Conservation (phyloP, 1,140 invertebrate species). For the roundworm (Caenorhabditis elegans) region DNA sequence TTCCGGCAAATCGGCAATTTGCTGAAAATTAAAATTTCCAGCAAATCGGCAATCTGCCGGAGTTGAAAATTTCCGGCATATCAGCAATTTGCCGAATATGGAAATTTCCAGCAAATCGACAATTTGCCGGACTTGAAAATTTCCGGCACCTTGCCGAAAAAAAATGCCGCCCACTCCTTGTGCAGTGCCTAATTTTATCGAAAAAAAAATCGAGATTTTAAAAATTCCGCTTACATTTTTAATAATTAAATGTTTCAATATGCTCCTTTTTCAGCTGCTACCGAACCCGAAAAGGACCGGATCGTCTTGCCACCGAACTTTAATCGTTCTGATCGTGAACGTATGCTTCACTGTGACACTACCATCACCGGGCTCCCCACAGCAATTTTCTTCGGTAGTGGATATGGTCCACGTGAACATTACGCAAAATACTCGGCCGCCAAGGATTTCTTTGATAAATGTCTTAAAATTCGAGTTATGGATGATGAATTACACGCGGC, state of each 20-base stretch:
- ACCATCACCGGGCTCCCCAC: not conserved
- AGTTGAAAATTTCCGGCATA: too few species aligned
- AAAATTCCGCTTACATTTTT: too few species aligned
- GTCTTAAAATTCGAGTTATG: not conserved
- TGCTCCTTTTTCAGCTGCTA: not conserved
- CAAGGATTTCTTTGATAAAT: constrained; percentile 10
- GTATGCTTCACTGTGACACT: constrained; percentile 20
- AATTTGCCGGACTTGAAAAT: too few species aligned
- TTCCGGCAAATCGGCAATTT: too few species aligned
- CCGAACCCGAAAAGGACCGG: not conserved
- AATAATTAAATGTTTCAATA: not conserved
- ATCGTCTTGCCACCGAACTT: not conserved
- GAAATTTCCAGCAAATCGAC: too few species aligned
- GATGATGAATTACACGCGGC: not conserved
- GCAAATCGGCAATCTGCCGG: too few species aligned
- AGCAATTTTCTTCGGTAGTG: constrained; percentile 8
- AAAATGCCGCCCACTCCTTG: too few species aligned
- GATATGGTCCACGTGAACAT: not conserved
- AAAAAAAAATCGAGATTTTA: too few species aligned
- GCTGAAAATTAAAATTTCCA: too few species aligned
- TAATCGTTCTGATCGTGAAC: not conserved
- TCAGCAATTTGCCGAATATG: too few species aligned
- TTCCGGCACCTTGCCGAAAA: too few species aligned
- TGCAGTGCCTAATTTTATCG: too few species aligned
- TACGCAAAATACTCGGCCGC: constrained; percentile 7